Base-by-base conservation (phyloP, 2,797 vertebrate genomes). In the Vireo griseus region DNA sequence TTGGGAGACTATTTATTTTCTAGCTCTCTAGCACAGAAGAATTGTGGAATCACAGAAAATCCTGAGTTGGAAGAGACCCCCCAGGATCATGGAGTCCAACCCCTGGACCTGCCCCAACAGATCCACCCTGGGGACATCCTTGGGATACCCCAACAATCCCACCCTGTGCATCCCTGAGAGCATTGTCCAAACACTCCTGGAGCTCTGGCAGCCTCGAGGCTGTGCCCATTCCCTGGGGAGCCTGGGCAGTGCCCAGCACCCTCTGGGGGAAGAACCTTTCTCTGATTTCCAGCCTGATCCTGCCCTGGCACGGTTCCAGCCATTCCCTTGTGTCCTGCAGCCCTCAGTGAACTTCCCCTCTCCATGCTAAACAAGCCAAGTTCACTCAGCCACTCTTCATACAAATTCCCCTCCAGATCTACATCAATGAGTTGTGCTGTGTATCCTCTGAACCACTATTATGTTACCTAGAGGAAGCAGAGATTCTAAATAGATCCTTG, bases 401-500 rank as follows among this genome's bases (percentile, higher is more conserved):
- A 10, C 9, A 25, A 61, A 35, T 55, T 42, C 48, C 55, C 29
- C 55, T 77, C 57, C 55, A 62, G 42, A 55, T 48, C 17, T 13
- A 4, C 57, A 24, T 16, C 10, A 1, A 2, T 22, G 50, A 68
- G n/a, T 26, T 84, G 42, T 51, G 68, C 54, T 88, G 61, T 54
- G 51, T 26, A 90, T 88, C 55, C 25, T 83, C 62, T 24, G 31
- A 77, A 71, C 25, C 1, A 1, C 65, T 51, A 42, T 74, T 71
- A 17, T 17, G 37, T 91, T 90, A 86, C 55, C 44, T 75, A 37
- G 42, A 94, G 44, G 82, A 95, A 90, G 42, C 42, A 72, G 40
- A 75, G 81, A 25, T 75, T 94, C 87, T 62, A 94, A 94, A 83
- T 78, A 88, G 73, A 90, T 92, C 93, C 88, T 94, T 84, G 66